Base-by-base conservation (phyloP, 2,888 invertebrate genomes). In the Apocheima hispidaria region DNA sequence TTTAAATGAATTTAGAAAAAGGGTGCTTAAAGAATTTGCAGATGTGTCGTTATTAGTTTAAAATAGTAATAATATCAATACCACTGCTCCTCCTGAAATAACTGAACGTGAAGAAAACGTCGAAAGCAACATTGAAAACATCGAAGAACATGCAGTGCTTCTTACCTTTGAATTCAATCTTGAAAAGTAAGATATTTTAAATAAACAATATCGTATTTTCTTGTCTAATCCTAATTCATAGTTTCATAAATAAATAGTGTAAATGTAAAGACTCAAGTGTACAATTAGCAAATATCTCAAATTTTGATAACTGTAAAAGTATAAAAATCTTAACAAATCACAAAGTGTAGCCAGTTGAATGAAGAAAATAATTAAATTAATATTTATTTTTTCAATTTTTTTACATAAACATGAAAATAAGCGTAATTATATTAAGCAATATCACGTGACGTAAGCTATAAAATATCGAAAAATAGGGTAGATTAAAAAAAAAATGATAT, bases 391-490 rank as follows among this genome's bases (percentile, higher is more conserved):
- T 49, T 28, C n/a, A 30, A 44, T 20, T 43, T 51, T 16, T 51
- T 44, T 60, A 51, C 28, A 23, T 38, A 38, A 21, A 36, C 49
- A 70, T 63, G 65, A 69, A 69, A 59, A 69, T 69, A 70, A 74
- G 73, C 71, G n/a, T n/a, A n/a, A 75, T 68, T 3, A 77, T 73
- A 69, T 63, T 68, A 88, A 90, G 92, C 92, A 84, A 90, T 79
- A 72, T 74, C 86, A 91, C 90, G 81, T 80, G 82, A 90, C 90
- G 81, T 53, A 91, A 92, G 92, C 92, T 36, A 65, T 70, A 81
- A 75, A 75, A 77, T 80, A 77, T 80, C 80, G 74, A 83, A 48
- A 75, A 77, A 75, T 70, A 79, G 78, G 77, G 81, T 81, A 82
- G 73, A 66, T 59, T 70, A 78, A 79, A 79, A 82, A 82, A 77